Conservation (phyloP, 1,140 invertebrate species). For the Bombus superbus region DNA sequence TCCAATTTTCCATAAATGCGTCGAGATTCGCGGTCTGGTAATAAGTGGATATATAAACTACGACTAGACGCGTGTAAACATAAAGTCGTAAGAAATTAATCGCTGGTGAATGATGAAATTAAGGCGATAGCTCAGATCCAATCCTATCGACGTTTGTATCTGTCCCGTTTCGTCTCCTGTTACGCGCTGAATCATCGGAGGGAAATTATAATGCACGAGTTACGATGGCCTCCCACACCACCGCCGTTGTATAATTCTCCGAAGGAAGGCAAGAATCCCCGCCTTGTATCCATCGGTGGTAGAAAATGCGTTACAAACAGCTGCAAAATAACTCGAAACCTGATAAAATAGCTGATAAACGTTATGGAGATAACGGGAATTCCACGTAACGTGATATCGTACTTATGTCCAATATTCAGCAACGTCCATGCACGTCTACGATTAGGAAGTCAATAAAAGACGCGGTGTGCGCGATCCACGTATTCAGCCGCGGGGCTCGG, state of each 20-base stretch:
- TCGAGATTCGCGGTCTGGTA: neutral
- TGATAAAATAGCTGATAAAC: constrained; percentile 7
- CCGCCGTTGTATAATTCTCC: neutral
- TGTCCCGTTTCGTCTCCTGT: too few relatives aligned
- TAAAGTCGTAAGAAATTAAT: too few relatives aligned
- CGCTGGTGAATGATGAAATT: too few relatives aligned
- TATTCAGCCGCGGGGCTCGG: neutral
- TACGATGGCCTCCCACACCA: neutral
- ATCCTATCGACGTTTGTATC: too few relatives aligned
- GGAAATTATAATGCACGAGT: constrained; percentile 1
- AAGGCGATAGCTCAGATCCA: too few relatives aligned
- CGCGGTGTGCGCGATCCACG: neutral
- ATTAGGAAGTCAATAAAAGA: neutral
- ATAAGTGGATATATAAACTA: too few relatives aligned
- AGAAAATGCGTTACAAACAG: neutral
- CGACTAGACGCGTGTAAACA: too few relatives aligned
- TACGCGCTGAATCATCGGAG: neutral
- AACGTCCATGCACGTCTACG: neutral
- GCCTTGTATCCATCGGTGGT: neutral
- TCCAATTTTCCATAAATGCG: too few relatives aligned
- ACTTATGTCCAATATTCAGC: neutral
- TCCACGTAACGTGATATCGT: constrained; percentile 14
- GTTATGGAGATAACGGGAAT: constrained; percentile 9
- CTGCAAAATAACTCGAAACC: neutral
- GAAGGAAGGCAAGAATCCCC: neutral